Evolutionary conservation across 1,140 invertebrate genomes (phyloP).

Genomic region (Halictus rubicundus): DNA sequence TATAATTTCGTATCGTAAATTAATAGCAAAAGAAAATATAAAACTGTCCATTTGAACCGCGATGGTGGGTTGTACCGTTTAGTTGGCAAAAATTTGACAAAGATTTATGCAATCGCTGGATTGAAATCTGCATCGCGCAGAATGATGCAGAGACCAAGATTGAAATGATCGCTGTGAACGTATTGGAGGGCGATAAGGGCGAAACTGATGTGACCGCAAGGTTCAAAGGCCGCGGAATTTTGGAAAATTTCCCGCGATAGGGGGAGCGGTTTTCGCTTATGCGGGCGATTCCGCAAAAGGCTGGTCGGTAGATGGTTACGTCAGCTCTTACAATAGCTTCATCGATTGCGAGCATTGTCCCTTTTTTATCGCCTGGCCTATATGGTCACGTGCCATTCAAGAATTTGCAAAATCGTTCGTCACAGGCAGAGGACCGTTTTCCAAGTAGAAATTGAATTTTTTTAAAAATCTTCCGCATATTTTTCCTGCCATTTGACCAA

Average conservation of each 20-base stretch:
- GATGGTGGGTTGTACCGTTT: too few species aligned
- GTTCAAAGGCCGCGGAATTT: conserved; percentile 26
- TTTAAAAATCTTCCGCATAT: background rate
- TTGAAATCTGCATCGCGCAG: background rate
- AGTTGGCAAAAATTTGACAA: too few species aligned
- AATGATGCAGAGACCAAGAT: background rate
- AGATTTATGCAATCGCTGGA: background rate
- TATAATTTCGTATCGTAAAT: too few species aligned
- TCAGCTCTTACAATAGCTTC: conserved; percentile 38
- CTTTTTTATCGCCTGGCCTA: conserved; percentile 15
- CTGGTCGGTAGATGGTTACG: conserved; percentile 19
- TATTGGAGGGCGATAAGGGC: too few species aligned
- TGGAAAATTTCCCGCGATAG: conserved; percentile 37
- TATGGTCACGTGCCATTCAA: conserved; percentile 22
- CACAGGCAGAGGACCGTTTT: background rate
- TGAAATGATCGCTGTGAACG: too few species aligned
- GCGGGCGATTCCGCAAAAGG: conserved; percentile 37
- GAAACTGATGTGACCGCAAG: background rate
- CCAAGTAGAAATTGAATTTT: background rate
- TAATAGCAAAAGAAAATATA: too few species aligned
- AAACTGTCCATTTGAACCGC: too few species aligned
- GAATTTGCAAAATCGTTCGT: conserved; percentile 13
- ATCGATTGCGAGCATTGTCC: conserved; percentile 39
- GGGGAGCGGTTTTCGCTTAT: conserved; percentile 42
- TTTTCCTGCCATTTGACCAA: too few species aligned